Conservation (phyloP, 1,140 invertebrate genomes). For the Anastrepha ludens region DNA sequence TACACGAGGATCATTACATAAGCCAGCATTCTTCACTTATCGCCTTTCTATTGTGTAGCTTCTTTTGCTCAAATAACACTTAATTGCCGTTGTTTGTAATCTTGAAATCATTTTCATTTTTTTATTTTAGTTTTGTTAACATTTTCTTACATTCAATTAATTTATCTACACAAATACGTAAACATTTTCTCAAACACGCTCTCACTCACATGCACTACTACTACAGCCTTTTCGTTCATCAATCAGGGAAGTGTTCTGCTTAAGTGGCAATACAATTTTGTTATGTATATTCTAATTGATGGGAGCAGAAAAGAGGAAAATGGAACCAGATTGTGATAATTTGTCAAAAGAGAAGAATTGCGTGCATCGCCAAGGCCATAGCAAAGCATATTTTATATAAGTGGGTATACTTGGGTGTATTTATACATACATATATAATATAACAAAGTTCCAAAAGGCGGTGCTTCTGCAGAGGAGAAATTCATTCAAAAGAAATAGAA, state of each 20-base stretch:
- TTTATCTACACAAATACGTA: background rate
- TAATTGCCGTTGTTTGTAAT: slow-evolving; percentile 37
- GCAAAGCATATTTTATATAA: no score
- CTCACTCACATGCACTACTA: background rate
- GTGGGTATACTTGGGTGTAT: no score
- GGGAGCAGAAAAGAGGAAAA: background rate
- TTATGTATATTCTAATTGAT: slow-evolving; percentile 13
- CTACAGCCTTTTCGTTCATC: background rate
- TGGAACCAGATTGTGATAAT: background rate
- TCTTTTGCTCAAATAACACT: background rate
- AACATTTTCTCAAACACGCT: background rate
- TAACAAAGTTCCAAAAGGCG: no score
- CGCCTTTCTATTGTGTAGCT: background rate
- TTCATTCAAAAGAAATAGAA: no score
- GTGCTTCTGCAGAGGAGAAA: no score
- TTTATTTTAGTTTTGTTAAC: background rate
- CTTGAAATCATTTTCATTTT: slow-evolving; percentile 4
- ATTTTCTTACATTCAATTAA: slow-evolving; percentile 20
- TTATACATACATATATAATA: no score
- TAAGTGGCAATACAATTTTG: slow-evolving; percentile 35
- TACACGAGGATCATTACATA: background rate
- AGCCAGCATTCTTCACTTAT: background rate
- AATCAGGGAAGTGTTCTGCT: slow-evolving; percentile 35
- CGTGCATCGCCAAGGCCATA: no score
- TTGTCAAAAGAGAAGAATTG: no score